These are phyloP conservation scores for Galago senegalensis DNA, from an alignment of 2,797 vertebrate species.

Conservation along the genomic window DNA sequence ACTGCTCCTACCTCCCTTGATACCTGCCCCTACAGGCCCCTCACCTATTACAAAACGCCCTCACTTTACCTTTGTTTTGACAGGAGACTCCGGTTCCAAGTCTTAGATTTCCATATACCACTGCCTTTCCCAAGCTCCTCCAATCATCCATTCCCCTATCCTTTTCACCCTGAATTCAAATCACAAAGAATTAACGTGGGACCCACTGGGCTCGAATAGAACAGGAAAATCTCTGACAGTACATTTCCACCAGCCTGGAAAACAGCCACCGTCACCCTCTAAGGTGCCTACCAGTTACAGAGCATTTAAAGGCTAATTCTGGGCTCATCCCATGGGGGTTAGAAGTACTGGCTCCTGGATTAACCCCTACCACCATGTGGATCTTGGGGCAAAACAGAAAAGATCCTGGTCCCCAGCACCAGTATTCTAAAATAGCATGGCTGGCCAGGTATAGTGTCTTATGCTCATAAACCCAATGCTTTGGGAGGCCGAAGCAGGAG, in stretches of 20 bases:
- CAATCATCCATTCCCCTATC: neutral
- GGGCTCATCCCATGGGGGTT: neutral
- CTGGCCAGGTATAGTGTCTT: neutral
- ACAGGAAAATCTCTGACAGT: neutral
- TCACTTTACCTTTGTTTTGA: conserved; percentile 20
- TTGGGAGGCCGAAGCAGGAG: neutral
- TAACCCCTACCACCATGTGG: neutral
- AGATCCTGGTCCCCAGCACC: neutral
- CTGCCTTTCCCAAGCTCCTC: neutral
- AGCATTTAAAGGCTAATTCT: neutral
- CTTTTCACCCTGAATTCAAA: neutral
- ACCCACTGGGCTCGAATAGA: neutral
- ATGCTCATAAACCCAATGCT: neutral
- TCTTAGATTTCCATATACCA: neutral
- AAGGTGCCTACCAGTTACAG: neutral
- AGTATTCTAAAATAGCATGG: neutral
- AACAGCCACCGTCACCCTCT: neutral
- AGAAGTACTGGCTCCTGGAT: neutral
- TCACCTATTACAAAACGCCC: neutral
- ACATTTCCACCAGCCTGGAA: neutral
- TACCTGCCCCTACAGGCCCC: neutral
- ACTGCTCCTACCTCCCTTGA: neutral
- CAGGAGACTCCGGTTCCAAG: neutral
- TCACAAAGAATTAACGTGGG: neutral
- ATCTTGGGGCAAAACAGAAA: neutral